Evolutionary conservation across 2,797 vertebrate genomes (phyloP), one percentile per base, ranked within the genome.

Genomic region (Pelochelys cantorii): DNA sequence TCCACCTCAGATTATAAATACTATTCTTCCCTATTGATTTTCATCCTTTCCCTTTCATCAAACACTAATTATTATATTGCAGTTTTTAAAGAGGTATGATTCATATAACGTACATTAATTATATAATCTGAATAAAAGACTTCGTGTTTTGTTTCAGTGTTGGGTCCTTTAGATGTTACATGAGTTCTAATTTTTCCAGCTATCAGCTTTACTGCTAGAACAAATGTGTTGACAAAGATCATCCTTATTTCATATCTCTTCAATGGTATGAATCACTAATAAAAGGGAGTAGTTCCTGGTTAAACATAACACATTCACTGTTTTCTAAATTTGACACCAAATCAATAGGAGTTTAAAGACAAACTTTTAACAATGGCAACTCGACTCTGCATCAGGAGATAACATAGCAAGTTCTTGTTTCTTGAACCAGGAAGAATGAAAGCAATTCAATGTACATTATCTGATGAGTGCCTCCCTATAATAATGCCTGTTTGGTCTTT

Each of bases 11-110:
- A 27, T 80, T 95, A 74, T 18, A 85, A 85, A 94, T 86, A 95
- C 93, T 93, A 97, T 94, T 84, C 87, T 97, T 96, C 86, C 79
- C 2, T 87, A 89, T 88, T 96, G 95, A 92, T 96, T 91, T 96
- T 93, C 94, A 55, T 79, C 31, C 11, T 94, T 95, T 92, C 90
- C n/a, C 81, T 54, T 94, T 95, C 94, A 90, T 83, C 78, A 96
- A 94, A 95, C 78, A 85, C 56, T 96, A 96, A 95, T 97, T 96
- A 94, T 95, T 95, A 97, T 93, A 94, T 78, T 86, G 54, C 92
- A 80, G 78, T 88, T 80, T 84, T 62, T 92, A 7, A 7, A 83
- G 92, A 90, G 87, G 53, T 91, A 57, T 42, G 42, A 42, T 42
- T 42, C 59, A 29, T 0, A 0, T 56, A 94, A 94, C 95, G 92